Conservation (phyloP, 2,888 invertebrate species). For the Drosophila lacicola region DNA sequence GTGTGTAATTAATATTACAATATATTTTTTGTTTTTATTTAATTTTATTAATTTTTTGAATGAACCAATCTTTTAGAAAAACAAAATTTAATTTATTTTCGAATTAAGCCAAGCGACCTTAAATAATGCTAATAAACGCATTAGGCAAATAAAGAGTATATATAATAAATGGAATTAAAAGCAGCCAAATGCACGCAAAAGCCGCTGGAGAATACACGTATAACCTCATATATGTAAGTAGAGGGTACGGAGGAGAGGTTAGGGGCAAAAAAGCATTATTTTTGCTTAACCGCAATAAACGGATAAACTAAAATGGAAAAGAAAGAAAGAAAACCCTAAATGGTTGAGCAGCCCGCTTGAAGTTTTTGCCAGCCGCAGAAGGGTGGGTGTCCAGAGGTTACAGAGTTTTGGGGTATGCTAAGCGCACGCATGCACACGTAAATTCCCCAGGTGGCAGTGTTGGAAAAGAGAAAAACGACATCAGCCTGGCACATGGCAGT, state of each 20-base stretch:
- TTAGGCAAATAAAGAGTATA: neutral
- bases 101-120: neutral
- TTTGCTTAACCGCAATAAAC: slow-evolving; percentile 58
- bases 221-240: neutral
- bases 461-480: slow-evolving; percentile 49
- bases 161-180: slow-evolving; percentile 4
- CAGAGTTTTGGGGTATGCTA: slow-evolving; percentile 46
- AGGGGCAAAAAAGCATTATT: slow-evolving; percentile 44
- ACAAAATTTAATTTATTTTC: neutral
- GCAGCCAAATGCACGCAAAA: neutral
- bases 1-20: neutral
- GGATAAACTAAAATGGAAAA: neutral
- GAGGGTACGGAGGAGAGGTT: neutral
- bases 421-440: slow-evolving; percentile 70
- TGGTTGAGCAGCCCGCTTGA: neutral
- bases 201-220: slow-evolving; percentile 9
- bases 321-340: neutral
- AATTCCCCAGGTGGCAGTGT: slow-evolving; percentile 71
- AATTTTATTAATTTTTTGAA: neutral
- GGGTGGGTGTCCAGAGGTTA: slow-evolving; percentile 1
- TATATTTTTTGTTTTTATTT: neutral
- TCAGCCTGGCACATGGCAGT: slow-evolving; percentile 65
- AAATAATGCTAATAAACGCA: neutral
- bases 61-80: too few relatives aligned
- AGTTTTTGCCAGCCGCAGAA: slow-evolving; percentile 3